Conservation (phyloP, 2,797 vertebrate species). For the Carduelis carduelis region DNA sequence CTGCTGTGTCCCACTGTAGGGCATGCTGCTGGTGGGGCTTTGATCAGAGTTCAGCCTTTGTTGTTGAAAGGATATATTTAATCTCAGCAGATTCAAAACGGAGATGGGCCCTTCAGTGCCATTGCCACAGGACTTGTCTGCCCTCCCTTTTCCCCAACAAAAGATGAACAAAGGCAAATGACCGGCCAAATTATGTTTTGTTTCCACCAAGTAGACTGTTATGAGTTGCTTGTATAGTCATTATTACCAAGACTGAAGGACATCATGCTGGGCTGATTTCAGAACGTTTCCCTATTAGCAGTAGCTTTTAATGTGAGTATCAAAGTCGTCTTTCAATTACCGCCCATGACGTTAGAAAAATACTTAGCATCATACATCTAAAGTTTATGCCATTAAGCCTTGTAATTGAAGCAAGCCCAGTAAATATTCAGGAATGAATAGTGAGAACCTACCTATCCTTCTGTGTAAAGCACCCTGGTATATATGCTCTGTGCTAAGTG, state of each 20-base stretch:
- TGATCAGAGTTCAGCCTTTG: constrained; percentile 55
- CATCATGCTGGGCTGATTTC: constrained; percentile 19
- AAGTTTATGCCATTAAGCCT: background rate
- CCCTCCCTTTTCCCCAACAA: background rate
- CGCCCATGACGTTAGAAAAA: background rate
- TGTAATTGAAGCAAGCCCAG: background rate
- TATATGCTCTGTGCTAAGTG: background rate
- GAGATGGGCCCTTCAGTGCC: constrained; percentile 27
- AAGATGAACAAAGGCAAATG: constrained; percentile 31
- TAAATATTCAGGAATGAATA: background rate
- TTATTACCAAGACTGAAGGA: constrained; percentile 19
- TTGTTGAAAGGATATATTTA: constrained; percentile 64
- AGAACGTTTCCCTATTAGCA: constrained; percentile 15
- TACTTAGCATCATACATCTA: background rate
- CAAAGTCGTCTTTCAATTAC: constrained; percentile 11
- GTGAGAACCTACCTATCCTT: background rate
- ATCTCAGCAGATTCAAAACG: constrained; percentile 31
- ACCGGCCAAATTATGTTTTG: constrained; percentile 30
- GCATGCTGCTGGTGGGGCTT: constrained; percentile 17
- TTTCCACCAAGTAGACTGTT: background rate
- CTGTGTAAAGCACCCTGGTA: background rate
- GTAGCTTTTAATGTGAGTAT: background rate
- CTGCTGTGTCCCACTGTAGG: constrained; percentile 20
- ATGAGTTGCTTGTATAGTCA: background rate
- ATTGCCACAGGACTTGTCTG: constrained; percentile 34